A percentile compares a stretch with the other conserved stretches of the same genome.
phyloP scores from a whole-genome alignment of 2,797 vertebrate species.

The Lycodopsis pacificus region DNA sequence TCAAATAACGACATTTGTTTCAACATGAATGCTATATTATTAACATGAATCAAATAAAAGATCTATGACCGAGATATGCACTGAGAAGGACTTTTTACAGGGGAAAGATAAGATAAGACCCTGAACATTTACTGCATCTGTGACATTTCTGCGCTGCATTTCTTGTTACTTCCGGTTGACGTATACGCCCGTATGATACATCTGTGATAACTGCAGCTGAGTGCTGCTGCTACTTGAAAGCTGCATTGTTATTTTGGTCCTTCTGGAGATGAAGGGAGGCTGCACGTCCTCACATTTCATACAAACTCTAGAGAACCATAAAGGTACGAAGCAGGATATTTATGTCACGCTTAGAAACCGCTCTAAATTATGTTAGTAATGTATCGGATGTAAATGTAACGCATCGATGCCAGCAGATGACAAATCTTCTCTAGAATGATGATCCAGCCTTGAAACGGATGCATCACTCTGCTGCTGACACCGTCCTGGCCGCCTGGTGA shows the following conservation, averaged over 20 bases:
- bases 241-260: not conserved
- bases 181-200: not conserved
- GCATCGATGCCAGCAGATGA: not conserved
- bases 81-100: too few relatives aligned
- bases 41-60: too few relatives aligned
- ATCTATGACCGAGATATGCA: too few relatives aligned
- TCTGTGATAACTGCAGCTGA: not conserved
- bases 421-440: not conserved
- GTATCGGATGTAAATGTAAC: too few relatives aligned
- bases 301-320: not conserved
- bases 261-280: not conserved
- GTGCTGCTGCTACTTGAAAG: not conserved
- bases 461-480: constrained; percentile 17
- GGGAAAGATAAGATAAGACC: too few relatives aligned
- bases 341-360: not conserved
- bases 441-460: constrained; percentile 32
- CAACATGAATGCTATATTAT: too few relatives aligned
- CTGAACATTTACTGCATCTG: not conserved
- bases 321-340: not conserved
- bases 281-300: not conserved
- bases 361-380: not conserved
- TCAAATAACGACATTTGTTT: too few relatives aligned
- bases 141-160: not conserved
- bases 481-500: not conserved
- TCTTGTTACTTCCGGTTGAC: not conserved